Base-by-base conservation (phyloP, 2,113 vertebrate genomes). In the Heterochromis multidens region DNA sequence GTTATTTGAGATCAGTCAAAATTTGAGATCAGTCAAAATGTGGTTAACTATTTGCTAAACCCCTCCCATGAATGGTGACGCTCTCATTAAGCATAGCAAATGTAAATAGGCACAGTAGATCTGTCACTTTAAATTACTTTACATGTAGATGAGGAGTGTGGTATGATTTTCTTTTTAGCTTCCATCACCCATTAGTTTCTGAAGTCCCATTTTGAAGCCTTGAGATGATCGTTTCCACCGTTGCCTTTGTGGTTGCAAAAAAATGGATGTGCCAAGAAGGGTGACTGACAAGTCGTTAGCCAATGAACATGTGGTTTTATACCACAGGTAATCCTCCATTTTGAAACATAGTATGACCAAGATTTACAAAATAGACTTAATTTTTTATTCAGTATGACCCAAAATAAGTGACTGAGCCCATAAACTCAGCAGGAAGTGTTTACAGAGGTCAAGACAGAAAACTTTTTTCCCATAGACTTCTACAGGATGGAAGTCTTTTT, bases 1-100 rank as follows among this genome's bases (percentile, higher is more conserved):
- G 52, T 57, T 56, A 74, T 84, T 87, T 83, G 56, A 56, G 35
- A 79, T n/a, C n/a, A n/a, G n/a, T n/a, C n/a, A n/a, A n/a, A n/a
- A n/a, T n/a, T n/a, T n/a, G n/a, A n/a, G n/a, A n/a, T n/a, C 11
- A 74, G 70, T 74, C 46, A 74, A 54, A 74, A 74, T 74, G 25
- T 3, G 46, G 13, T 74, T n/a, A 52, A 33, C 6, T 74, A 54
- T 74, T 74, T 19, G 19, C 4, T 52, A 74, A 74, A 74, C 43
- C 17, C 25, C 25, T 21, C 43, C 27, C 25, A 31, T 31, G 29
- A 52, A 74, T 27, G 29, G 29, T 31, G 27, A 74, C 13, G 17
- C 46, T 19, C 46, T n/a, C 70, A 31, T n/a, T 54, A 54, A 74
- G 46, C 17, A n/a, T 54, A n/a, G 27, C 6, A 74, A 29, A 74